Percentiles rank a stretch among this genome's conserved stretches.
phyloP scores from a whole-genome alignment of 2,888 invertebrate species.

The Aphodius sticticus region DNA sequence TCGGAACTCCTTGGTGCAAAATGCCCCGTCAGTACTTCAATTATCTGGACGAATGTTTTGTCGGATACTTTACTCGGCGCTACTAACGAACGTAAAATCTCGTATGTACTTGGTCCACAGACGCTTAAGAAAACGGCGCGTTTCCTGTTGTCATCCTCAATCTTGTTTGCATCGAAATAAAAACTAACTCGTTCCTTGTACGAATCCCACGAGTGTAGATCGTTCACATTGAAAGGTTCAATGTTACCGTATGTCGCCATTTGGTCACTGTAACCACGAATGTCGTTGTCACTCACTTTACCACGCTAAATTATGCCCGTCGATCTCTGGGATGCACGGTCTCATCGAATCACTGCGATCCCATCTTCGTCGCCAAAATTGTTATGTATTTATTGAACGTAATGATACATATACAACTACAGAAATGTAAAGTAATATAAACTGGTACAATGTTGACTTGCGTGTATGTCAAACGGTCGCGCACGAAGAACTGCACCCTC shows the following conservation, averaged over 20 bases:
- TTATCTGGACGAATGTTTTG: neutral
- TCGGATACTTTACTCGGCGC: neutral
- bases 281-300: neutral
- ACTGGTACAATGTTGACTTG: neutral
- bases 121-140: slow-evolving; percentile 12
- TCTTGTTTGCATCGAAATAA: neutral
- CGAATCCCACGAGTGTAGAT: neutral
- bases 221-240: neutral
- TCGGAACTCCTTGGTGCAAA: neutral
- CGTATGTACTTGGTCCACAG: slow-evolving; percentile 10
- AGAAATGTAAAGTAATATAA: neutral
- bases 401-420: neutral
- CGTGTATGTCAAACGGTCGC: neutral
- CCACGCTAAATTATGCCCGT: neutral
- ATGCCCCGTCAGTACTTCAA: slow-evolving; percentile 7
- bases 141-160: neutral
- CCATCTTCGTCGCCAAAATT: neutral
- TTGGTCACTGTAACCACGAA: neutral
- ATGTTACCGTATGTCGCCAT: neutral
- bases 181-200: slow-evolving; percentile 6
- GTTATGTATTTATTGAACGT: neutral
- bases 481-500: neutral
- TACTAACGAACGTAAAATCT: slow-evolving; percentile 1
- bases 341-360: neutral
- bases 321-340: neutral